Evolutionary conservation across 2,888 invertebrate genomes (phyloP), one percentile per base, ranked within the genome.

Genomic region (Muscina levida): DNA sequence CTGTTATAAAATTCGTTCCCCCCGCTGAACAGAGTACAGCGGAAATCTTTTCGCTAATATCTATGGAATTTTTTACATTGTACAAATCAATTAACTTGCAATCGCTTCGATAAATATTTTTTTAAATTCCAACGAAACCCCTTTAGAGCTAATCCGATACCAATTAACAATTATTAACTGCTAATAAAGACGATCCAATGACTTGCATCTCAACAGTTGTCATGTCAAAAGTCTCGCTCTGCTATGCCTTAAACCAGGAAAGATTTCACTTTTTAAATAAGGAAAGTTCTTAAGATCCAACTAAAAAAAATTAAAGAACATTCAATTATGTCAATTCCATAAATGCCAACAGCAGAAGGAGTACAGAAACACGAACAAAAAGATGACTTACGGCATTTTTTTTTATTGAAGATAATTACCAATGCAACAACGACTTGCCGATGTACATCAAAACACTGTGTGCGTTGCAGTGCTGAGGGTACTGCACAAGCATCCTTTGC

Each of bases 361-460:
- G 48, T 73, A 70, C 11, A 24, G 51, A 13, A 48, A 19, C 59
- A 48, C 15, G 57, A 56, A 31, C 68, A 42, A 39, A 57, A 68
- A 74, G 72, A 68, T 68, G 22, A 37, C 19, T 48, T 8, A 17
- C 2, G n/a, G 31, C 8, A n/a, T 31, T 31, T 31, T 31, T 31
- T 53, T 77, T 81, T 68, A 77, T 81, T 77, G 81, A 72, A 74
- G 72, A 74, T 74, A 77, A 81, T 81, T 81, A 77, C 81, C 68
- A 77, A 77, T 77, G 48, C 62, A 81, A 62, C 59, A 74, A 72
- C 71, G 68, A 66, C 31, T 39, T 53, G 17, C 3, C 62, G 26
- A 10, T 57, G 42, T 42, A 72, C 57, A 65, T 3, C 31, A 31
- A 8, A 72, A 46, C 79, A 39, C 57, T 65, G 72, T 80, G 80